A percentile compares a stretch with the other conserved stretches of the same genome.
phyloP scores from a whole-genome alignment of 2,888 invertebrate species.

The Microplitis manilae region DNA sequence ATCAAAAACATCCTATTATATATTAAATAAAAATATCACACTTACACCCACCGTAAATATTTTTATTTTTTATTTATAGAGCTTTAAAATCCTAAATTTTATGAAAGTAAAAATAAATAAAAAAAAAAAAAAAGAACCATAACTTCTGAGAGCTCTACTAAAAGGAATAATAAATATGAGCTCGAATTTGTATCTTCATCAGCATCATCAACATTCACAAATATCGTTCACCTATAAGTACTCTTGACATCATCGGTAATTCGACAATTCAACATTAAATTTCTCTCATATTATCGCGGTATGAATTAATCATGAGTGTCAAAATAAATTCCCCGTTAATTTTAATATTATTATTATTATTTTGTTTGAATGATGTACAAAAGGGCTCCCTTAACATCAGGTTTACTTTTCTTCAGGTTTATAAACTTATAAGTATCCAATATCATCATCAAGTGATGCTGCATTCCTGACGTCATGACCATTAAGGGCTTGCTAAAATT shows the following conservation, averaged over 20 bases:
- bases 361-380: not conserved
- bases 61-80: not conserved
- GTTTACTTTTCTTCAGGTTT: not conserved
- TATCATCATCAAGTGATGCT: not conserved
- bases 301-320: constrained; percentile 1
- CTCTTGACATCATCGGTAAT: not conserved
- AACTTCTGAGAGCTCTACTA: not conserved
- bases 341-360: not conserved
- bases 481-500: constrained; percentile 17
- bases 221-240: not conserved
- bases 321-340: not conserved
- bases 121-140: too few relatives aligned
- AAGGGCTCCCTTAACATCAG: not conserved
- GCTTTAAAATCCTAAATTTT: not conserved
- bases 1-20: not conserved
- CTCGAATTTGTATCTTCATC: not conserved
- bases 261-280: not conserved
- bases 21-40: not conserved
- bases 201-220: not conserved
- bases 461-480: constrained; percentile 15
- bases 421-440: not conserved
- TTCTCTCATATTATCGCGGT: not conserved
- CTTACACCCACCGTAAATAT: not conserved
- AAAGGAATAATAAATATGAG: not conserved
- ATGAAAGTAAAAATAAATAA: too few relatives aligned